Evolutionary conservation across 53 echinoderm and acorn worm species (phyloP), one percentile per base, ranked within the genome.

Genomic region (Henricia sp.): DNA sequence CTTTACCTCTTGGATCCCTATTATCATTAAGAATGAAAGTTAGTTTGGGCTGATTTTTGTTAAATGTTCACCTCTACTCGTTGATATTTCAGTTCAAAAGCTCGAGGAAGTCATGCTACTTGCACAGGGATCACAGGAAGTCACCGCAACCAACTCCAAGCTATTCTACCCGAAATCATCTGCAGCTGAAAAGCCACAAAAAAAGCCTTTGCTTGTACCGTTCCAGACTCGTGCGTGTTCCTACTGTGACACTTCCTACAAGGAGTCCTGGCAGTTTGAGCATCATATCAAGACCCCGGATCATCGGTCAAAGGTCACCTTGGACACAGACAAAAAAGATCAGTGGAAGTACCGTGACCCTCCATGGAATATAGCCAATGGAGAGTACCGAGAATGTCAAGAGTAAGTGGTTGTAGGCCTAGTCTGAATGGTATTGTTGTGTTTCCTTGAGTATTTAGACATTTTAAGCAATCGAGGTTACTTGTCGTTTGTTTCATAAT

Each of bases 301-400:
- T 8, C 95, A 95, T 71, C 83, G 72, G 63, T 50, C 71, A 30
- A 88, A 82, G 43, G 86, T 95, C 46, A 93, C 91, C 87, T 91
- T 91, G 6, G 95, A 95, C 73, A 28, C 37, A 13, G 76, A 76
- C 56, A 86, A 74, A 50, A 90, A 90, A 58, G 85, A 85, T 16
- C 55, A 82, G 10, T 95, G 95, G 95, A 85, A 86, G 59, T 65
- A 89, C 64, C 84, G 95, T 17, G 86, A 86, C 67, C 91, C 93
- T 12, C 95, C 95, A 34, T 72, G 84, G 67, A 88, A 86, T 68
- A 90, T 95, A 6, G 78, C 87, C 32, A 88, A 95, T 53, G 92
- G 92, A 6, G 72, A 82, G 37, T 95, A 92, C 70, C 43, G 62
- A 34, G 67, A 82, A 12, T 95, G 95, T 56, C 30, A 50, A n/a